Base-by-base conservation (phyloP, 1,140 invertebrate species). In the Acromyrmex charruanus region DNA sequence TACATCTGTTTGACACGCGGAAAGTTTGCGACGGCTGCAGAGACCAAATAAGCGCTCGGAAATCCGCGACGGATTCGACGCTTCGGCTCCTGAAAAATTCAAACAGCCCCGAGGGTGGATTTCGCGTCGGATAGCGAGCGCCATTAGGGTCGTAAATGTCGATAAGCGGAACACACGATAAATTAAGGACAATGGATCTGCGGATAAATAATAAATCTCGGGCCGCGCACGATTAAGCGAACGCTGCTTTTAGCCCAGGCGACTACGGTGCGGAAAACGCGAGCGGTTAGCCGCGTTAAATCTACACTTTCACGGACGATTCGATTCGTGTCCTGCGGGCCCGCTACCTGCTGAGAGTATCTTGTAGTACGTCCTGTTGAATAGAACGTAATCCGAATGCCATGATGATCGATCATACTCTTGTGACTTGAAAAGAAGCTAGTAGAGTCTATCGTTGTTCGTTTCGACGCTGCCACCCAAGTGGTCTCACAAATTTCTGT, bases 1-100 rank as follows among this genome's bases (percentile, higher is more conserved):
- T 84, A 87, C 72, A 74, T 66, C 68, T 87, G 80, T 87, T 87
- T 87, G 86, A 87, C 86, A 85, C 86, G 69, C 72, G 71, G 77
- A 77, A 87, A 75, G 82, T 85, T 87, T 87, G 81, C 81, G 71
- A 87, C 81, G 80, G 69, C 53, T 35, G 4, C 28, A 35, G 82
- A 82, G 86, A 87, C 86, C 53, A 81, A 87, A 87, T 87, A 87
- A 85, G 25, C 79, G 58, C 69, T 85, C 71, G 55, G 80, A 75
- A 84, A 84, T 84, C 69, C 80, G 55, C 69, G 69, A 63, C 80
- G 80, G 80, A 75, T 84, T 84, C 55, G 80, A 74, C 80, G 80
- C 55, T 55, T 69, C 77, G 49, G 6, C 21, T 49, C n/a, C 72
- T 84, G 69, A 74, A 84, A 84, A 84, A 84, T 84, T 84, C 69